A percentile compares a stretch with the other conserved stretches of the same genome.
These are phyloP conservation scores for Muscidifurax raptorellus DNA, from an alignment of 1,140 invertebrate genomes.

Conservation along the genomic window DNA sequence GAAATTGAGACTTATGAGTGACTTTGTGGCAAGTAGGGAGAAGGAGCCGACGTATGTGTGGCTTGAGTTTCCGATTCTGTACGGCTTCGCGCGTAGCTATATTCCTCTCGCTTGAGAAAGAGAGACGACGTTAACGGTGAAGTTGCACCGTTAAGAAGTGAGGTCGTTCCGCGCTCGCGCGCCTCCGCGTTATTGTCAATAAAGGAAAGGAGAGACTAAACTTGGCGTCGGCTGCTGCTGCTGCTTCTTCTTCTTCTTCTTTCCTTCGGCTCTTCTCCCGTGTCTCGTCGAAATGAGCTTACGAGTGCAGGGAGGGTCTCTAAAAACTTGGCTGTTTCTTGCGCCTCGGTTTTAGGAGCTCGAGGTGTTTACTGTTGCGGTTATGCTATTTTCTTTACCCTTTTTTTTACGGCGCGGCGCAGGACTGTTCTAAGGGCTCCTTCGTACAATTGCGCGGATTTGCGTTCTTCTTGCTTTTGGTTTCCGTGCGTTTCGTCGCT, in stretches of 20 bases:
- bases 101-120: neutral
- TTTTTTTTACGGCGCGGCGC: neutral
- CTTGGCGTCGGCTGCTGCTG: neutral
- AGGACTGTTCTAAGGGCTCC: no score
- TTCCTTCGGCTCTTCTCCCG: neutral
- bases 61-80: constrained; percentile 35
- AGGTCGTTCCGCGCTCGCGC: neutral
- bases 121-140: constrained; percentile 12
- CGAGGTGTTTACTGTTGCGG: neutral
- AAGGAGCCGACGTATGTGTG: neutral
- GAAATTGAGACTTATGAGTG: constrained; percentile 23
- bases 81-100: constrained; percentile 10
- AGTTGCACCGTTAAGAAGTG: constrained; percentile 51
- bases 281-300: constrained; percentile 7
- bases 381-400: neutral
- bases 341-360: neutral
- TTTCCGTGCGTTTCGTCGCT: no score
- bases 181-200: constrained; percentile 46
- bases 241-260: neutral
- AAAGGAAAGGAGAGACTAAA: constrained; percentile 52
- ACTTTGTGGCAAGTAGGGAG: neutral
- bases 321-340: neutral
- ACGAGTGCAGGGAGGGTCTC: neutral
- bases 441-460: no score
- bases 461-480: no score